These are phyloP conservation scores for Omphaloscelis lunosa DNA, from an alignment of 2,888 invertebrate species.

Conservation along the genomic window DNA sequence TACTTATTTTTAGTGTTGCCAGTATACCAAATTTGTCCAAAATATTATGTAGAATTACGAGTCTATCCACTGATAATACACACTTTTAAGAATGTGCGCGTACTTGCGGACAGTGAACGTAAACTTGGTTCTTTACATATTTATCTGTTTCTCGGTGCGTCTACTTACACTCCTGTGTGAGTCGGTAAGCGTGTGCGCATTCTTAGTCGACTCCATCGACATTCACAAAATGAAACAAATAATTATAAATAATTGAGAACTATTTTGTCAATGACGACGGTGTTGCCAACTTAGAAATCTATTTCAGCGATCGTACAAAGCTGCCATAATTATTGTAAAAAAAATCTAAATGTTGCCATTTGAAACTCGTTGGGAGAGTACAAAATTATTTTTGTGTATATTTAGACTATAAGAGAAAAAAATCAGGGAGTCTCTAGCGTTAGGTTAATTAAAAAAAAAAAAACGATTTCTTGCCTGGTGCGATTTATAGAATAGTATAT, in stretches of 20 bases:
- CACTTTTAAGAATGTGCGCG: constrained; percentile 42
- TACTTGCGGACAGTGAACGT: constrained; percentile 6
- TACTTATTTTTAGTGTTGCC: constrained; percentile 65
- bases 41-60: constrained; percentile 66
- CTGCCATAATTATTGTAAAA: constrained; percentile 85
- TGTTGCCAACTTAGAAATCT: constrained; percentile 62
- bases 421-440: constrained; percentile 89
- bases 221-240: constrained; percentile 40
- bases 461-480: constrained; percentile 87
- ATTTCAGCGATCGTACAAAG: constrained; percentile 82
- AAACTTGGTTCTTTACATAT: constrained; percentile 43
- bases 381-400: constrained; percentile 91
- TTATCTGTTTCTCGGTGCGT: constrained; percentile 40
- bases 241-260: constrained; percentile 54
- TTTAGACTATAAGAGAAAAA: constrained; percentile 88
- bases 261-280: constrained; percentile 59
- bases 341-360: constrained; percentile 86
- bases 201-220: constrained; percentile 44
- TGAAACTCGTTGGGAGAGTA: constrained; percentile 89
- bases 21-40: constrained; percentile 58
- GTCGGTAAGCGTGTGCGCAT: constrained; percentile 29
- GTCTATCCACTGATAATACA: constrained; percentile 65
- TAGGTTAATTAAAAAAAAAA: constrained; percentile 77
- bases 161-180: constrained; percentile 13
- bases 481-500: constrained; percentile 78